These are phyloP conservation scores for Neostethus bicornis DNA, from an alignment of 2,797 vertebrate genomes.

Conservation along the genomic window DNA sequence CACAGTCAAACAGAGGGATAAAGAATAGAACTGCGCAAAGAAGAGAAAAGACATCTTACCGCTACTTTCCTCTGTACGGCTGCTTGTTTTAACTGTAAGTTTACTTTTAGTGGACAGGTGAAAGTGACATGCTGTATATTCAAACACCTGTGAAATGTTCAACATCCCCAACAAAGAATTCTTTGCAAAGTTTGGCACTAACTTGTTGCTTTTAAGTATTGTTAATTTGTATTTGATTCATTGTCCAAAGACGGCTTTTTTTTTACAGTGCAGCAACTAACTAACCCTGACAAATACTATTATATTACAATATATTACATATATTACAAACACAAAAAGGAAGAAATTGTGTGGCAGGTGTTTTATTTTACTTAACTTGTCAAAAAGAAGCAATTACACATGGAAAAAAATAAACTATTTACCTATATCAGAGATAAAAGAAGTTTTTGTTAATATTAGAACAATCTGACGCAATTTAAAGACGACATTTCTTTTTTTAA, in stretches of 20 bases:
- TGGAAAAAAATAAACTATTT: too few relatives aligned
- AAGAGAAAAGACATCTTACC: conserved; percentile 67
- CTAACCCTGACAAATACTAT: conserved; percentile 32
- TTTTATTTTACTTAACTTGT: conserved; percentile 8
- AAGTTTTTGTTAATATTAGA: too few relatives aligned
- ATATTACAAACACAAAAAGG: conserved; percentile 55
- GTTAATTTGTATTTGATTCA: conserved; percentile 36
- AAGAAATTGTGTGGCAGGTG: conserved; percentile 22
- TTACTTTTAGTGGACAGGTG: conserved; percentile 76
- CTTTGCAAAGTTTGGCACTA: conserved; percentile 61
- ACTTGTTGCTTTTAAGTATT: conserved; percentile 41
- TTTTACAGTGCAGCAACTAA: conserved; percentile 33
- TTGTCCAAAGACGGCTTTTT: conserved; percentile 24
- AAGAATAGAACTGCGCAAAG: conserved; percentile 57
- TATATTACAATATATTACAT: conserved; percentile 29
- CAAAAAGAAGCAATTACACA: too few relatives aligned
- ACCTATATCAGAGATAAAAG: too few relatives aligned
- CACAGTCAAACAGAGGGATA: conserved; percentile 63
- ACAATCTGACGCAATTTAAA: too few relatives aligned
- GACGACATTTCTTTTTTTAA: too few relatives aligned
- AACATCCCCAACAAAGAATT: conserved; percentile 67
- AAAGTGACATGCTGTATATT: conserved; percentile 75
- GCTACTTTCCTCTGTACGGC: conserved; percentile 67
- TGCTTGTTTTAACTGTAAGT: conserved; percentile 64
- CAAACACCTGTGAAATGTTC: conserved; percentile 60